A percentile compares a stretch with the other conserved stretches of the same genome.
Conservation (phyloP, 2,888 invertebrate species). For the Amiota minor region DNA sequence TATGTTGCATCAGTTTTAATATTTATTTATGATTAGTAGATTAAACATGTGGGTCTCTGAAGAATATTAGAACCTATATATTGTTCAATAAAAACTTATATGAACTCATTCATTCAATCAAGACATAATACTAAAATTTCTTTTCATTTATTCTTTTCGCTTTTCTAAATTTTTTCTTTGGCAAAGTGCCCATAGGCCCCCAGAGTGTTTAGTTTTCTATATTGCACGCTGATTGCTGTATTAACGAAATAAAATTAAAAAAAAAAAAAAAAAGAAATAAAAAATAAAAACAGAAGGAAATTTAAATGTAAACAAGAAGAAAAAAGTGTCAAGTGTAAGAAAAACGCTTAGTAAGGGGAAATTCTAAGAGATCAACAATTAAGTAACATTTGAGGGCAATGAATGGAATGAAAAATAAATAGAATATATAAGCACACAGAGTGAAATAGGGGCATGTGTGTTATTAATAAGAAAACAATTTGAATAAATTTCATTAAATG, state of each 20-base stretch:
- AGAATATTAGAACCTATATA: too few relatives aligned
- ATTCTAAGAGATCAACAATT: neutral
- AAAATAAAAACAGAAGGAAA: neutral
- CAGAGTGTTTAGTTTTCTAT: slow-evolving; percentile 26
- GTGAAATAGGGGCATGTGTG: too few relatives aligned
- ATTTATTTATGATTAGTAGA: too few relatives aligned
- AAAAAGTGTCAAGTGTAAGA: slow-evolving; percentile 1
- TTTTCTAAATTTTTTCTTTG: slow-evolving; percentile 11
- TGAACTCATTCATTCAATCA: too few relatives aligned
- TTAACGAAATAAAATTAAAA: neutral
- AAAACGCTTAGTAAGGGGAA: neutral
- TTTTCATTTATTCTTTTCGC: neutral
- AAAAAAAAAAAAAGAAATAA: neutral
- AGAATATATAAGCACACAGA: neutral
- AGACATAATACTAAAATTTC: too few relatives aligned
- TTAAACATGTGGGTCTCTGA: too few relatives aligned
- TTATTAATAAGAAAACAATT: neutral
- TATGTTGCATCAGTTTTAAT: too few relatives aligned
- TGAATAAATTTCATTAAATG: slow-evolving; percentile 4
- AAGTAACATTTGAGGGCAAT: slow-evolving; percentile 10
- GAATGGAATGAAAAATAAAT: neutral
- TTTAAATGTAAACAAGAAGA: neutral
- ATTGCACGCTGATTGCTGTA: slow-evolving; percentile 15
- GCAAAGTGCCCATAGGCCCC: slow-evolving; percentile 26
- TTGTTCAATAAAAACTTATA: too few relatives aligned